phyloP scores from a whole-genome alignment of 2,797 vertebrate species.

The Karalla daura region DNA sequence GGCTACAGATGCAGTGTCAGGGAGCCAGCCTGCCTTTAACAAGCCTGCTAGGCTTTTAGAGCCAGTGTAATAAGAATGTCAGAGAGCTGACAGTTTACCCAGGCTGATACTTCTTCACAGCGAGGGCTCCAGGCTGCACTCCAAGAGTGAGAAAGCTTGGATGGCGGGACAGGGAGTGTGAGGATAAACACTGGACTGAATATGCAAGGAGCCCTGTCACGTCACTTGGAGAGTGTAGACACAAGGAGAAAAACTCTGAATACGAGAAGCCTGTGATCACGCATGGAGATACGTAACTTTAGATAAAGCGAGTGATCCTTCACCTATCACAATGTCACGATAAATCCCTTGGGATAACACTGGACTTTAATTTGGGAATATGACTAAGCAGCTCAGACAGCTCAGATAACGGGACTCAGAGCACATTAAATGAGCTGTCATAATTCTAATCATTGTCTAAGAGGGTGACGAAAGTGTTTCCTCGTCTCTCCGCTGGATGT shows the following conservation, averaged over 20 bases:
- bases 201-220: constrained; percentile 28
- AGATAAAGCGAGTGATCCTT: not conserved
- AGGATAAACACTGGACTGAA: constrained; percentile 57
- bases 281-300: constrained; percentile 8
- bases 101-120: constrained; percentile 60
- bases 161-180: constrained; percentile 13
- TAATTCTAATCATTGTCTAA: constrained; percentile 55
- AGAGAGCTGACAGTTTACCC: constrained; percentile 60
- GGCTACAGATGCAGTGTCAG: constrained; percentile 47
- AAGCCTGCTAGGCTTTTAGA: constrained; percentile 61
- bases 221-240: constrained; percentile 39
- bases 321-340: not conserved
- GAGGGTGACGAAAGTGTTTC: constrained; percentile 62
- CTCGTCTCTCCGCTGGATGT: constrained; percentile 69
- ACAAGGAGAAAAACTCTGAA: constrained; percentile 12
- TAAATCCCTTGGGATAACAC: not conserved
- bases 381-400: constrained; percentile 29
- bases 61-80: constrained; percentile 62
- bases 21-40: constrained; percentile 48
- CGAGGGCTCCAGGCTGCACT: constrained; percentile 52
- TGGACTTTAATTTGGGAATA: constrained; percentile 35
- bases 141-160: constrained; percentile 49
- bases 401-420: constrained; percentile 47
- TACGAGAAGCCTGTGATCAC: not conserved
- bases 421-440: constrained; percentile 52